Base-by-base conservation (phyloP, 2,888 invertebrate species). In the Marronus borbonicus region DNA sequence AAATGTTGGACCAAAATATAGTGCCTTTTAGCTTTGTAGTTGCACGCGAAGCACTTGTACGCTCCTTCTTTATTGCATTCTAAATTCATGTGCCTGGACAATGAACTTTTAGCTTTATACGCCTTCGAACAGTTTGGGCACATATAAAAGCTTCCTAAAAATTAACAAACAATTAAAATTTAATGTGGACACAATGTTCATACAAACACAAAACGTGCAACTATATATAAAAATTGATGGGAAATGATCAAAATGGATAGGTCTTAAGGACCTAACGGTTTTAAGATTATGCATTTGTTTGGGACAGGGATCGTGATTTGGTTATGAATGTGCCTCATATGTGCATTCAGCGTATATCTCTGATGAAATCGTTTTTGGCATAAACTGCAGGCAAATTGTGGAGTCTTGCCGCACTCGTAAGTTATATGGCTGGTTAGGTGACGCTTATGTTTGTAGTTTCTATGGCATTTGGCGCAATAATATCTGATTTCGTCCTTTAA, bases 71-170 rank as follows among this genome's bases (percentile, higher is more conserved):
- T 79, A 70, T 79, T 79, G 62, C 92, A 94, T 90, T 93, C 94
- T 85, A 91, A 92, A 87, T 92, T 91, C 83, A 91, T 90, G 87
- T 93, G 93, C 20, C 92, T 89, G 85, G 91, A 90, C 65, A 93
- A 89, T 87, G 90, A 90, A 87, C 89, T 89, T 86, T 90, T 89
- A 83, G 79, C 66, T 58, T 92, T 92, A 90, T 95, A 95, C 79
- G 92, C 75, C 50, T 77, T 77, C 64, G 70, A 49, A 50, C 79
- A 79, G 66, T 78, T 70, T n/a, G 79, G 78, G 50, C 79, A 79
- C 24, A 74, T 74, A 60, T 74, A 60, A 74, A 60, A 74, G 10
- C 60, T 60, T 44, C 72, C 72, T 74, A 74, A 74, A 74, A 74
- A 74, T 74, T 44, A 74, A 74, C 20, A 74, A 28, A 72, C 49